Evolutionary conservation across 2,113 vertebrate genomes (phyloP).

Genomic region (Nannobrachium achirus): DNA sequence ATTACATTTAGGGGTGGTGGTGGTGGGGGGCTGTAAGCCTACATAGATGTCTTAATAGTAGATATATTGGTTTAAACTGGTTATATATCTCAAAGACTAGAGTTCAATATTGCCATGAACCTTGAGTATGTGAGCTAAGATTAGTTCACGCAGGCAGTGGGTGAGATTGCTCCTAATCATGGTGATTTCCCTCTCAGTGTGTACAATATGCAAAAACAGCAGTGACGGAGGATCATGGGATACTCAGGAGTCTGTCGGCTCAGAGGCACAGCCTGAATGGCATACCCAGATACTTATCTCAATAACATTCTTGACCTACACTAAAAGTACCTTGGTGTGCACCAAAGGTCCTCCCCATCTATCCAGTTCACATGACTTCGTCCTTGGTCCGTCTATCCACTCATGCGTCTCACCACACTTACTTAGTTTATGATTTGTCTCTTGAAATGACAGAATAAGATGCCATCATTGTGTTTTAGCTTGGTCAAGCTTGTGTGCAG

Average conservation of each 20-base stretch:
- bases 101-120: slow-evolving; percentile 6
- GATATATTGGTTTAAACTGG: neutral
- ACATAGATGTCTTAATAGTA: neutral
- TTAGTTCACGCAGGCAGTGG: neutral
- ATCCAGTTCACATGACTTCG: neutral
- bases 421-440: too few species aligned
- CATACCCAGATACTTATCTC: slow-evolving; percentile 25
- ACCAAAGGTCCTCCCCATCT: neutral
- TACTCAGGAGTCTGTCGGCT: too few species aligned
- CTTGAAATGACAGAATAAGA: neutral
- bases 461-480: neutral
- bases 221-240: neutral
- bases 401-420: neutral
- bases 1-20: slow-evolving; percentile 2
- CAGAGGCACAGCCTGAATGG: slow-evolving; percentile 11
- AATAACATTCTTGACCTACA: slow-evolving; percentile 25
- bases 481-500: neutral
- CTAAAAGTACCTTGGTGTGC: slow-evolving; percentile 1
- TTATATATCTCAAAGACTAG: neutral
- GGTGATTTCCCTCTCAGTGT: neutral
- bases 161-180: neutral
- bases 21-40: neutral
- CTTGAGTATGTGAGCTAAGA: slow-evolving; percentile 19
- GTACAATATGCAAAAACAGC: neutral
- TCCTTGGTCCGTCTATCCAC: neutral